A percentile compares a stretch with the other conserved stretches of the same genome.
These are phyloP conservation scores for Sus cebifrons DNA, from an alignment of 2,797 vertebrate genomes.

Conservation along the genomic window DNA sequence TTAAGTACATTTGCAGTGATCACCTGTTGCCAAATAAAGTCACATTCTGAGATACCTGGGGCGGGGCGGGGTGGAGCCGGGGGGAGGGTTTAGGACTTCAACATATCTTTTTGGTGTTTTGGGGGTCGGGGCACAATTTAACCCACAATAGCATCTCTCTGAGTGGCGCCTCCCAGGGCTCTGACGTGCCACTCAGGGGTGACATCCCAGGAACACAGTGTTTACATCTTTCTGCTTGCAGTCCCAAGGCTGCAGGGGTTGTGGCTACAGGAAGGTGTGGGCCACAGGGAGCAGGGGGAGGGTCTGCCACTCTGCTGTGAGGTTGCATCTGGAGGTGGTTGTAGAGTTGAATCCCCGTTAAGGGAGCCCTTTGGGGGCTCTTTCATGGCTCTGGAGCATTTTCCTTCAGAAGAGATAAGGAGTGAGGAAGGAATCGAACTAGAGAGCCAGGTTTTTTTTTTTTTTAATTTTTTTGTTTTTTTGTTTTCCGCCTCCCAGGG, in stretches of 20 bases:
- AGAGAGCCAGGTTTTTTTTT: not conserved
- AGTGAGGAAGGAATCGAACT: not conserved
- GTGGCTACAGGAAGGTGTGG: not conserved
- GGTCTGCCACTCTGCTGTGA: not conserved
- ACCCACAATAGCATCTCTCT: not conserved
- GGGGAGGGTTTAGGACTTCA: not conserved
- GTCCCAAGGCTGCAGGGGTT: not conserved
- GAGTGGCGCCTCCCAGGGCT: not conserved
- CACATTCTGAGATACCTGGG: not conserved
- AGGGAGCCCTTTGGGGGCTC: not conserved
- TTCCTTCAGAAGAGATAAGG: constrained; percentile 19
- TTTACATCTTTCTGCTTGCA: not conserved
- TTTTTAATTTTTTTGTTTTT: not conserved
- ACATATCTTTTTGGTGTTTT: not conserved
- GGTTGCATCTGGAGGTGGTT: not conserved
- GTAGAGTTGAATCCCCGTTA: not conserved
- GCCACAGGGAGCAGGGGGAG: not conserved
- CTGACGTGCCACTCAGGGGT: not conserved
- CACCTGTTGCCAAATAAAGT: not conserved
- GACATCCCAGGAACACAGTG: not conserved
- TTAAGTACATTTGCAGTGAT: not conserved
- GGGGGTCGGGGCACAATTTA: not conserved
- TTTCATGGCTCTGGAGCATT: not conserved
- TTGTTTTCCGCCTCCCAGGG: not conserved
- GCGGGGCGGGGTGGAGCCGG: no score